A percentile compares a stretch with the other conserved stretches of the same genome.
Evolutionary conservation across 2,113 vertebrate genomes (phyloP).

Genomic region (Esox niger): DNA sequence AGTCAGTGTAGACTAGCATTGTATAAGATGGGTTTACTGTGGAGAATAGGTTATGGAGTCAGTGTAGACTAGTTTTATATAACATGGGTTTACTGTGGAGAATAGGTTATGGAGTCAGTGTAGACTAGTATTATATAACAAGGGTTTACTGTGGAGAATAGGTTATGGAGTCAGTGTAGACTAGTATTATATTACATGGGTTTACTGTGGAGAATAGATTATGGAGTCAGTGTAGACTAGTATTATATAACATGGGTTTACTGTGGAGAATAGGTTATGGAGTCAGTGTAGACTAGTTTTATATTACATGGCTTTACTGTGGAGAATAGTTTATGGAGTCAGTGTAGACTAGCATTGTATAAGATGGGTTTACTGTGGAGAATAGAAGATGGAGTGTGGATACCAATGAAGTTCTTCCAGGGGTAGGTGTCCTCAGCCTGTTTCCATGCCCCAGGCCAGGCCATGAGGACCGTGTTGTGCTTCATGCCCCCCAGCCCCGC

Average conservation of each 20-base stretch:
- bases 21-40: background rate
- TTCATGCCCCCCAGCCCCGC: slow-evolving; percentile 95
- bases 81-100: too few relatives aligned
- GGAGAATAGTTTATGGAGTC: too few relatives aligned
- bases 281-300: too few relatives aligned
- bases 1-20: too few relatives aligned
- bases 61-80: too few relatives aligned
- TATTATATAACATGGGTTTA: background rate
- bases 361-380: background rate
- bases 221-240: too few relatives aligned
- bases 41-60: background rate
- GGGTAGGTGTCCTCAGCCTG: slow-evolving; percentile 72
- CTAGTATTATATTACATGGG: too few relatives aligned
- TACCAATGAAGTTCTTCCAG: slow-evolving; percentile 92
- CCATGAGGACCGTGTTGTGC: slow-evolving; percentile 90
- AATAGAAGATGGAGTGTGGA: slow-evolving; percentile 29
- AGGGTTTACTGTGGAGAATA: background rate
- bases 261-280: background rate
- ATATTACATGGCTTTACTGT: too few relatives aligned
- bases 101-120: too few relatives aligned
- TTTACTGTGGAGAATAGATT: too few relatives aligned
- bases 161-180: too few relatives aligned
- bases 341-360: background rate
- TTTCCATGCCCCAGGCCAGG: slow-evolving; percentile 86
- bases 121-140: background rate